Conservation (phyloP, 2,888 invertebrate species). For the Teinopalpus imperialis region DNA sequence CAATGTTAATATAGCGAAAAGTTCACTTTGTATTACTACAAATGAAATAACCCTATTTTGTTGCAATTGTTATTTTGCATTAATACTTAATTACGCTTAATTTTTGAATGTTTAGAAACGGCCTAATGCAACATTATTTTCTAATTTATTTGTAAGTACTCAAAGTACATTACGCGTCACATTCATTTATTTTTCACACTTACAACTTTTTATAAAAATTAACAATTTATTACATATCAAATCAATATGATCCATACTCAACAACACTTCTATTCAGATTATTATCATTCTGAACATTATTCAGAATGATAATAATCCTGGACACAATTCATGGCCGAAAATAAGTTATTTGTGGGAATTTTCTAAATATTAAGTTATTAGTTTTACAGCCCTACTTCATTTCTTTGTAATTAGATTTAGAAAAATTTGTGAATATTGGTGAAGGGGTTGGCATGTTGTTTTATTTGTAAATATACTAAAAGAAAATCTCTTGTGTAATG, state of each 20-base stretch:
- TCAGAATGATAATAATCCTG: too few species aligned
- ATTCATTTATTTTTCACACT: too few species aligned
- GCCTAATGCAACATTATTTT: conserved; percentile 1
- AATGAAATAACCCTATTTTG: too few species aligned
- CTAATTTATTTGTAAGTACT: not conserved
- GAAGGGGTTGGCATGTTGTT: conserved; percentile 57
- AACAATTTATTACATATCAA: too few species aligned
- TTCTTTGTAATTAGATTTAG: conserved; percentile 41
- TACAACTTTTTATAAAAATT: too few species aligned
- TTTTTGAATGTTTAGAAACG: not conserved
- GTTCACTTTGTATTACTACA: too few species aligned
- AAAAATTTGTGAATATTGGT: conserved; percentile 60
- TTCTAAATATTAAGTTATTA: conserved; percentile 12
- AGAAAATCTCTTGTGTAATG: conserved; percentile 67
- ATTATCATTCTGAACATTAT: too few species aligned
- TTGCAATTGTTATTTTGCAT: too few species aligned
- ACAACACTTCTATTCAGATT: too few species aligned
- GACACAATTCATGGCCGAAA: conserved; percentile 3
- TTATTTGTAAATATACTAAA: conserved; percentile 73
- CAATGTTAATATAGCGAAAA: conserved; percentile 5
- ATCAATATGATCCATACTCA: too few species aligned
- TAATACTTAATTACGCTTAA: not conserved
- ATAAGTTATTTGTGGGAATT: not conserved
- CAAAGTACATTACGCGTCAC: too few species aligned
- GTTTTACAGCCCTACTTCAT: conserved; percentile 66